Conservation (phyloP, 2,888 invertebrate species). For the Harpagoxenus sublaevis region DNA sequence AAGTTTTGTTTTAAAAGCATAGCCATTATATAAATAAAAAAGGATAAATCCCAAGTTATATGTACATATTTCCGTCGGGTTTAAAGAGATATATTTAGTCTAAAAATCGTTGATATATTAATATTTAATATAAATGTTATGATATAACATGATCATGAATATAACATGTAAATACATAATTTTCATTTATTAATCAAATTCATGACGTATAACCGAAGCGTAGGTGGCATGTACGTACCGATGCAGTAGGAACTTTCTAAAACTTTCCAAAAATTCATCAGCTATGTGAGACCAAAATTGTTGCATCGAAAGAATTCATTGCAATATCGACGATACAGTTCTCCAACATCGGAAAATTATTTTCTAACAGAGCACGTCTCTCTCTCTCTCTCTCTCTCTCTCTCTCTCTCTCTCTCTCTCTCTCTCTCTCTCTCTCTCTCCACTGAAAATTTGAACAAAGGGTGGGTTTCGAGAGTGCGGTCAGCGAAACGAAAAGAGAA, state of each 20-base stretch:
- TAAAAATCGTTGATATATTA: slow-evolving; percentile 4
- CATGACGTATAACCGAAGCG: slow-evolving; percentile 31
- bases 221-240: neutral
- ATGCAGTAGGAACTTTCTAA: slow-evolving; percentile 38
- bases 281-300: slow-evolving; percentile 39
- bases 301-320: slow-evolving; percentile 47
- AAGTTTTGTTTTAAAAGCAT: slow-evolving; percentile 14
- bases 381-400: neutral
- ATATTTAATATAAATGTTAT: slow-evolving; percentile 13
- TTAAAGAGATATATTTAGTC: slow-evolving; percentile 25
- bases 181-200: slow-evolving; percentile 52
- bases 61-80: neutral
- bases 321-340: slow-evolving; percentile 32
- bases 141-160: neutral
- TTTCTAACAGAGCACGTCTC: neutral
- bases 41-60: neutral
- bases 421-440: neutral
- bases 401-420: too few species aligned
- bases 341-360: slow-evolving; percentile 9
- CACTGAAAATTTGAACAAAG: slow-evolving; percentile 18
- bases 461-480: slow-evolving; percentile 19
- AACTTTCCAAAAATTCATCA: slow-evolving; percentile 43
- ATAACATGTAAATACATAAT: slow-evolving; percentile 6
- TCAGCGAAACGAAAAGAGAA: slow-evolving; percentile 27
- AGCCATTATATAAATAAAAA: slow-evolving; percentile 9